phyloP scores from a whole-genome alignment of 2,113 vertebrate genomes.

The Brachypteracias leptosomus region DNA sequence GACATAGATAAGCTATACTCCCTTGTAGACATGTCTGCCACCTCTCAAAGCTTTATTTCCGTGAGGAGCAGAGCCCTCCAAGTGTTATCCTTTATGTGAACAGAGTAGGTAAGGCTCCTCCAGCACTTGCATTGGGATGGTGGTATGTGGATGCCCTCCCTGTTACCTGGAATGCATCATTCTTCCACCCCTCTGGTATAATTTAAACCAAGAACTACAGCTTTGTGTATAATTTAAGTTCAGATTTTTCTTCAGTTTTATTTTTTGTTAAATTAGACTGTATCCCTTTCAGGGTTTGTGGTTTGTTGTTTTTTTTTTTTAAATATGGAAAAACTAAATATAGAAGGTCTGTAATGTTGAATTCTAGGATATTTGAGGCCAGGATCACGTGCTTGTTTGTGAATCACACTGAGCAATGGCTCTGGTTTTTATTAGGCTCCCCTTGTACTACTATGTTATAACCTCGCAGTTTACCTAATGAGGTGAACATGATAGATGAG shows the following conservation, averaged over 20 bases:
- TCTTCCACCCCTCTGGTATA: not conserved
- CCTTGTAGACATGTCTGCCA: not conserved
- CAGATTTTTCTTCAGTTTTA: not conserved
- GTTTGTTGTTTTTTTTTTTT: no score
- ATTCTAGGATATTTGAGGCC: not conserved
- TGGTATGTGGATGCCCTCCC: not conserved
- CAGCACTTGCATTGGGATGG: fast-evolving
- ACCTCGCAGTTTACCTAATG: not conserved
- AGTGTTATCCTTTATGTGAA: not conserved
- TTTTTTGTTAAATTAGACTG: not conserved
- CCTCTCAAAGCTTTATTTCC: not conserved
- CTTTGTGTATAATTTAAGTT: not conserved
- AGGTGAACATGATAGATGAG: not conserved
- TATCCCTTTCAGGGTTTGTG: no score
- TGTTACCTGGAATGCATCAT: not conserved
- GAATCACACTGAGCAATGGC: not conserved
- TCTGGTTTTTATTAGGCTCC: not conserved
- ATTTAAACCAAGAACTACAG: not conserved
- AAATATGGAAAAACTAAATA: not conserved
- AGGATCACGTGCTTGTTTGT: not conserved
- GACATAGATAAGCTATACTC: not conserved
- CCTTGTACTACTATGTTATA: not conserved
- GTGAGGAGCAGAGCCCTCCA: not conserved
- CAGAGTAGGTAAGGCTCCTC: not conserved
- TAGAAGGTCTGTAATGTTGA: not conserved